Evolutionary conservation across 2,888 invertebrate genomes (phyloP), one percentile per base, ranked within the genome.

Genomic region (Margaritifera margaritifera): DNA sequence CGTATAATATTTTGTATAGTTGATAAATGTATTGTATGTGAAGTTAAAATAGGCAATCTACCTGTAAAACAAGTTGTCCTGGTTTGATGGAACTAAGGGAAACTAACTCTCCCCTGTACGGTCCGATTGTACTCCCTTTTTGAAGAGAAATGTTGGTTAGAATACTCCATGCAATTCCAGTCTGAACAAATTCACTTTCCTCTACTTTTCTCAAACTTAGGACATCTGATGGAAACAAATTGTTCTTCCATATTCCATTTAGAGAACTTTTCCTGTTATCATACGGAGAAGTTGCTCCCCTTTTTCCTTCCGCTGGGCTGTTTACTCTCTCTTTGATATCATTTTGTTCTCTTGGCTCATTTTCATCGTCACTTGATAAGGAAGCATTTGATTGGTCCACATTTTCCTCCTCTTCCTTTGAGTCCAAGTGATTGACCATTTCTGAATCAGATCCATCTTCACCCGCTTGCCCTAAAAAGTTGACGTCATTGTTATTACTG

Each of bases 51-150:
- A 5, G 56, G 22, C 22, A 20, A 64, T 25, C 27, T 72, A 85
- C 85, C 82, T 85, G 84, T 57, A 85, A 65, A 25, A 85, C 84
- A 51, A 84, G 72, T 64, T 85, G 82, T 18, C 83, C 84, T 53
- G 82, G 83, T 55, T 80, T 80, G 60, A 85, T 79, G 31, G 80
- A 80, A 61, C 82, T 82, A 0, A 83, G 77, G 4, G 83, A 72
- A 42, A 84, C 80, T 25, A 83, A 71, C 55, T 85, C 83, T 24
- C 85, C 86, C 54, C 74, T 77, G 68, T 84, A 86, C 0, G 85
- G 84, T 6, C 86, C 86, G n/a, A 86, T 72, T 58, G 80, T 83
- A 55, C 81, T 82, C n/a, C 85, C 84, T 54, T 80, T 82, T 8
- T 82, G 82, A 51, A 86, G 66, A 5, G 82, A 77, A 51, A 83